Evolutionary conservation across 1,140 invertebrate species (phyloP).

Genomic region (Zaprionus davidi): DNA sequence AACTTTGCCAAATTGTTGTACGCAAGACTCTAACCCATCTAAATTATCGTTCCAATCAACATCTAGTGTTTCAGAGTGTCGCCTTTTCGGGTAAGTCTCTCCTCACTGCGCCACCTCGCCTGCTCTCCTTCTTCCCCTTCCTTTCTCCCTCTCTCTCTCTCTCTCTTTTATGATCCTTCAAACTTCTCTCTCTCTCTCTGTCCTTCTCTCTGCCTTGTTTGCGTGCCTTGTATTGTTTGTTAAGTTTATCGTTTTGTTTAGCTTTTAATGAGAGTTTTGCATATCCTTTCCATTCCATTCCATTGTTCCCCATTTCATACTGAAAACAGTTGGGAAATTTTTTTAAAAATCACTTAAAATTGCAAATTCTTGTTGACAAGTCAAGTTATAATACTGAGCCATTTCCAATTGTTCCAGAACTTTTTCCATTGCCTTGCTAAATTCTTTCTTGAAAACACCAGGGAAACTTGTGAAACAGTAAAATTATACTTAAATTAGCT

Average conservation of each 20-base stretch:
- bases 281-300: conserved; percentile 33
- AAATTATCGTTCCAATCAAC: conserved; percentile 85
- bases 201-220: conserved; percentile 14
- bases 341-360: too few species aligned
- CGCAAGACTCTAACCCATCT: conserved; percentile 81
- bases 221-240: background rate
- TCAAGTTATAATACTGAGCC: too few species aligned
- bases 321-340: too few species aligned
- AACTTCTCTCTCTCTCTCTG: background rate
- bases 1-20: conserved; percentile 81
- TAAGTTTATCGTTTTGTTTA: background rate
- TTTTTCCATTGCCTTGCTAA: too few species aligned
- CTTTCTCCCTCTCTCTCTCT: background rate
- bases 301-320: background rate
- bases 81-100: conserved; percentile 95
- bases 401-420: too few species aligned
- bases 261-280: background rate
- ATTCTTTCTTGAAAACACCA: too few species aligned
- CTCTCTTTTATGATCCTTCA: background rate
- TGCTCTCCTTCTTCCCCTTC: conserved; percentile 1
- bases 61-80: conserved; percentile 96
- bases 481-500: too few species aligned
- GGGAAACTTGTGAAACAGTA: too few species aligned
- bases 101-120: background rate
- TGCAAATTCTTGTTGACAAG: too few species aligned